phyloP scores from a whole-genome alignment of 1,140 invertebrate species.

The Streblospio benedicti region DNA sequence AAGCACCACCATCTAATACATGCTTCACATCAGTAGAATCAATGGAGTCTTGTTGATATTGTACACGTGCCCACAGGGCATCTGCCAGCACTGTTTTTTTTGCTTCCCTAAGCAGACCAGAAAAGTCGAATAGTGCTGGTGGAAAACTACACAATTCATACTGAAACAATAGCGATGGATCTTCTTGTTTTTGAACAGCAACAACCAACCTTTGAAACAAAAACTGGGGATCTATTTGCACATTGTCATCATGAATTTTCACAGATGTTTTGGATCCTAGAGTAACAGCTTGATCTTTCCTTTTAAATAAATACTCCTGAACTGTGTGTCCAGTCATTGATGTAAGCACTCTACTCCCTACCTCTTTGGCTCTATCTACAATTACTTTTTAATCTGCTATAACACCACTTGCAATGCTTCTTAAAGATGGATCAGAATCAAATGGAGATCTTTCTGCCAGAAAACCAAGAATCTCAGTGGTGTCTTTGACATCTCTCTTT shows the following conservation, averaged over 20 bases:
- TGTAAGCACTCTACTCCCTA: too few relatives aligned
- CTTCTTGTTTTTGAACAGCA: background rate
- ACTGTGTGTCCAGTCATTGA: too few relatives aligned
- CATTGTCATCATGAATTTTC: background rate
- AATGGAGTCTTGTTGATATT: constrained; percentile 6
- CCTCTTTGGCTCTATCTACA: too few relatives aligned
- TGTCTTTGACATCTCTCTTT: too few relatives aligned
- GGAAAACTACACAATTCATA: constrained; percentile 13
- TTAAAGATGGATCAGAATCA: too few relatives aligned
- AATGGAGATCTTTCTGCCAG: too few relatives aligned
- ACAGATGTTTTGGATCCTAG: background rate
- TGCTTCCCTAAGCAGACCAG: background rate
- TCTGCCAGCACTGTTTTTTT: background rate
- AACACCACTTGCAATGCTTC: too few relatives aligned
- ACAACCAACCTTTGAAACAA: constrained; percentile 11
- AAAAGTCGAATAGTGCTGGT: constrained; percentile 7
- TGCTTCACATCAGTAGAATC: too few relatives aligned
- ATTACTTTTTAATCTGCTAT: background rate
- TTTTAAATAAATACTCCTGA: background rate
- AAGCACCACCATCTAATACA: constrained; percentile 14
- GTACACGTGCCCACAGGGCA: background rate
- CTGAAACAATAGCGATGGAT: background rate
- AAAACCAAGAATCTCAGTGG: too few relatives aligned
- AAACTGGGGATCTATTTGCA: background rate
- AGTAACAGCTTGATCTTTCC: background rate